These are phyloP conservation scores for Hypercompe scribonia DNA, from an alignment of 2,888 invertebrate genomes.

Conservation along the genomic window DNA sequence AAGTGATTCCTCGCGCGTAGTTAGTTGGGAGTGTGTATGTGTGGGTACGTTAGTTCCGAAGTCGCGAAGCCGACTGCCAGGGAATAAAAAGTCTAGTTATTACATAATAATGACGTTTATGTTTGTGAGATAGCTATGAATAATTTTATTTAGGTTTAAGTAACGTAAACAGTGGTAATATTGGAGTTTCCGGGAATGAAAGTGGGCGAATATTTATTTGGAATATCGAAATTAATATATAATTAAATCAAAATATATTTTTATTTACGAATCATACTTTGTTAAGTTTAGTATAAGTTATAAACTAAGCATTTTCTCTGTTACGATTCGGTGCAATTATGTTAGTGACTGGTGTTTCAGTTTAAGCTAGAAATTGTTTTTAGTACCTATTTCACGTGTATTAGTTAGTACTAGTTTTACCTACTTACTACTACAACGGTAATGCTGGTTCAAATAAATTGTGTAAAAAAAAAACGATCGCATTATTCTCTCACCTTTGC, in stretches of 20 bases:
- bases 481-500: conserved; percentile 46
- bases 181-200: conserved; percentile 50
- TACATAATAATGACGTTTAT: conserved; percentile 53
- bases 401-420: conserved; percentile 61
- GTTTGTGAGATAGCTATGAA: conserved; percentile 70
- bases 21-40: conserved; percentile 34
- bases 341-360: conserved; percentile 67
- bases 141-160: conserved; percentile 68
- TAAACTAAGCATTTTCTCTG: conserved; percentile 73
- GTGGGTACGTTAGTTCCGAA: conserved; percentile 19
- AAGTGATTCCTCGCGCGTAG: conserved; percentile 68
- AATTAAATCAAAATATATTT: conserved; percentile 62
- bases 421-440: conserved; percentile 67
- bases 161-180: conserved; percentile 51
- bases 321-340: conserved; percentile 81
- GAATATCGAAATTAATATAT: conserved; percentile 73
- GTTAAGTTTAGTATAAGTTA: conserved; percentile 57
- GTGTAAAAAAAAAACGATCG: conserved; percentile 56
- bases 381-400: conserved; percentile 57
- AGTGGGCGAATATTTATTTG: conserved; percentile 69
- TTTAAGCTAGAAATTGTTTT: conserved; percentile 60
- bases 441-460: conserved; percentile 77
- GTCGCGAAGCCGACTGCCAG: conserved; percentile 39
- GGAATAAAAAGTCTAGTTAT: conserved; percentile 44
- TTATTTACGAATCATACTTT: conserved; percentile 61